phyloP scores from a whole-genome alignment of 2,113 vertebrate species.

The Myiopsitta monachus region DNA sequence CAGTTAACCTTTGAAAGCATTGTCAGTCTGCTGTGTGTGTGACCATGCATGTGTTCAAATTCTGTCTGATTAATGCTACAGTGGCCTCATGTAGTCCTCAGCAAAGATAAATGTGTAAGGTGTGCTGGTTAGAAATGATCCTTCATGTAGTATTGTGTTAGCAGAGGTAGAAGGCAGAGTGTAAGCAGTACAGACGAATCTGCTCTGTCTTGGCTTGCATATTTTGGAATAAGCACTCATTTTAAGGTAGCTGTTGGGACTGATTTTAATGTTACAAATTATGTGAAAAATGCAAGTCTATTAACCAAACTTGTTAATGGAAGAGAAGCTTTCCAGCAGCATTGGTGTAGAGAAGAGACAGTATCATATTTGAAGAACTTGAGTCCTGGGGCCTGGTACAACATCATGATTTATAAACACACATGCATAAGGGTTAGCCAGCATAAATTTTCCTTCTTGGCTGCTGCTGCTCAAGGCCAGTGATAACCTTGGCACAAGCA shows the following conservation, averaged over 20 bases:
- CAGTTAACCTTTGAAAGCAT: not conserved
- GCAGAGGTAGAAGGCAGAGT: not conserved
- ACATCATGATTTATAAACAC: fast-evolving
- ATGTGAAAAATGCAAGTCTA: not conserved
- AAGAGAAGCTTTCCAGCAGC: not conserved
- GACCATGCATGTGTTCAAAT: not conserved
- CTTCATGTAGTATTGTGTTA: fast-evolving
- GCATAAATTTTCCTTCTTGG: fast-evolving
- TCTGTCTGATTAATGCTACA: not conserved
- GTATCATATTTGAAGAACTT: not conserved
- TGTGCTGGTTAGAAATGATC: fast-evolving
- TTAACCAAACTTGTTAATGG: not conserved
- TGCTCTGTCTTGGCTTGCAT: not conserved
- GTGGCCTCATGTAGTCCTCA: not conserved
- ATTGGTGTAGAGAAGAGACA: not conserved
- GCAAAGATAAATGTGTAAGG: fast-evolving
- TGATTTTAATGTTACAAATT: not conserved
- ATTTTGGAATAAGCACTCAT: not conserved
- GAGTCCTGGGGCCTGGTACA: not conserved
- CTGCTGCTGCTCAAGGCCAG: not conserved
- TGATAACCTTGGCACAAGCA: not conserved
- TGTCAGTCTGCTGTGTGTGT: not conserved
- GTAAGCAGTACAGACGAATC: too few relatives aligned
- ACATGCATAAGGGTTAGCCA: fast-evolving
- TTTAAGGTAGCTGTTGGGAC: not conserved